Base-by-base conservation (phyloP, 2,888 invertebrate genomes). In the Agonum fuliginosum region DNA sequence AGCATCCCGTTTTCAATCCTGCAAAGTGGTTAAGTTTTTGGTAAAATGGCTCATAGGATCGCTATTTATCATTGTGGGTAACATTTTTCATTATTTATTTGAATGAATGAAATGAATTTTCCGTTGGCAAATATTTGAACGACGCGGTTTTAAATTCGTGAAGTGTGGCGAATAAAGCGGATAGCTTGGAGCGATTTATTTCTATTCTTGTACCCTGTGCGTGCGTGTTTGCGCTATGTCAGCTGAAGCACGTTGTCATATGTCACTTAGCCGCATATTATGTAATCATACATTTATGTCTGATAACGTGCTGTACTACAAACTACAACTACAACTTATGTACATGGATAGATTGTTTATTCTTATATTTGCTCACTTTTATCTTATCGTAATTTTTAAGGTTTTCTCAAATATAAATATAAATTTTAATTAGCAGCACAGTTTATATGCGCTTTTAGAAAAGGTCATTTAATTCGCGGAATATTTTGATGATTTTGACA, bases 31-130 rank as follows among this genome's bases (percentile, higher is more conserved):
- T 54, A n/a, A 58, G 20, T 3, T 37, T 20, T 20, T 74, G 22
- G 30, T 27, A 48, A 75, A 62, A 76, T 76, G 76, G 48, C 67
- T 22, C 51, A 48, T 67, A 46, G 76, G 22, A 51, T 67, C 30
- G 43, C 65, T 19, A 19, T 65, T 3, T 75, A 46, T 51, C 67
- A 76, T 12, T 51, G 76, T 76, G 24, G 67, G 76, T 76, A 69
- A 69, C 22, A 62, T 62, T 74, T 74, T 71, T 30, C 19, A 30
- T 14, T 27, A 71, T 51, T 71, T 30, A 30, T 62, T 69, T 69
- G 46, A 12, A 46, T 10, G 0, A 37, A 24, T 54, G 24, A 54
- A 54, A 12, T 54, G 20, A 24, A 54, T n/a, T 54, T 24, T 37
- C 34, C 8, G 2, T 48, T 22, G n/a, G 2, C 54, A 54, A 30